A percentile compares a stretch with the other conserved stretches of the same genome.
Conservation (phyloP, 2,888 invertebrate genomes). For the Melinaea menophilus region DNA sequence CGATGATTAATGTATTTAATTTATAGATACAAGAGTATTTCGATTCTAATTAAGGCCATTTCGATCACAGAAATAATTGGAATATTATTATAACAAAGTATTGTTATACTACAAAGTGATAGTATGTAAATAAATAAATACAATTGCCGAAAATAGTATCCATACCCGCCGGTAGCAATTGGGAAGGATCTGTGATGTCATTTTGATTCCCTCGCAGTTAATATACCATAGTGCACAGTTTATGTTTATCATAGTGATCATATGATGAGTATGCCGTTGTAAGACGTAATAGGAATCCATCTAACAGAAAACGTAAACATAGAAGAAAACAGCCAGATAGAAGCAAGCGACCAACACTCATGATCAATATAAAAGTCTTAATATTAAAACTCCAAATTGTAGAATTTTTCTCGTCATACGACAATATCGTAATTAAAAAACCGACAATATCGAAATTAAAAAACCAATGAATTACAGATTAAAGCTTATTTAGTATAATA, state of each 20-base stretch:
- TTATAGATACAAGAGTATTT: no score
- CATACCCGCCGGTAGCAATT: conserved; percentile 71
- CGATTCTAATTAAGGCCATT: no score
- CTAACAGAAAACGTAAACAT: conserved; percentile 78
- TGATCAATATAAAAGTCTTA: conserved; percentile 79
- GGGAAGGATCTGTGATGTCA: conserved; percentile 77
- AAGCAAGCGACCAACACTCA: conserved; percentile 80
- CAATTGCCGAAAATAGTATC: no score
- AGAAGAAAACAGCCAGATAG: conserved; percentile 79
- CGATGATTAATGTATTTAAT: no score
- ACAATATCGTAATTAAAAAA: conserved; percentile 78
- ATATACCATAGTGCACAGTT: conserved; percentile 85
- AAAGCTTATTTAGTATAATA: no score
- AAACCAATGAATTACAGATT: no score
- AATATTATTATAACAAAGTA: no score
- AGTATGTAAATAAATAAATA: no score
- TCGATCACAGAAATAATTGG: no score
- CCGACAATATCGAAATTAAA: conserved; percentile 63
- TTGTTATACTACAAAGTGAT: no score
- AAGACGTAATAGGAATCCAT: conserved; percentile 81
- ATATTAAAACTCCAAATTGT: conserved; percentile 79
- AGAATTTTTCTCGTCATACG: conserved; percentile 78
- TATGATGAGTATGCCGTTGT: conserved; percentile 81
- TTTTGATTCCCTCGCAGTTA: conserved; percentile 81
- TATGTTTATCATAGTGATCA: conserved; percentile 85